Conservation (phyloP, 2,888 invertebrate genomes). For the Copidosoma aretas region DNA sequence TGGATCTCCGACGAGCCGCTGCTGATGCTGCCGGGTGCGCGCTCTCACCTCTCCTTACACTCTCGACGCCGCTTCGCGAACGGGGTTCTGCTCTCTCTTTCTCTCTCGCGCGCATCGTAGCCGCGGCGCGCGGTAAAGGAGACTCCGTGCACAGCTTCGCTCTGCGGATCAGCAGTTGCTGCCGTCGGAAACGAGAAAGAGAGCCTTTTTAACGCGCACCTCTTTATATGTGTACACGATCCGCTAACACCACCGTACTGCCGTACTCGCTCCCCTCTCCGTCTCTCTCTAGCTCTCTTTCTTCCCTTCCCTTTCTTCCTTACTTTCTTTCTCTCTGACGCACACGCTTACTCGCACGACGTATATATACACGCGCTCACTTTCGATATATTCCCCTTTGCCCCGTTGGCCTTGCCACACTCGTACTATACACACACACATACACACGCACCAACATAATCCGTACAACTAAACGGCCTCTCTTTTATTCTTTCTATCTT, state of each 20-base stretch:
- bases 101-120: slow-evolving; percentile 9
- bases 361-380: neutral
- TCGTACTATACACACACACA: neutral
- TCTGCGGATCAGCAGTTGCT: no score
- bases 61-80: neutral
- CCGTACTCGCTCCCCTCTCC: neutral
- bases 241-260: neutral
- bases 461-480: neutral
- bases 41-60: neutral
- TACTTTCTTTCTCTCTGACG: neutral
- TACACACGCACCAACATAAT: no score
- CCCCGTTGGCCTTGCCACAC: neutral
- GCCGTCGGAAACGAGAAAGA: slow-evolving; percentile 31
- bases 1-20: slow-evolving; percentile 19
- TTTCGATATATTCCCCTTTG: neutral
- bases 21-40: slow-evolving; percentile 24
- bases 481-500: slow-evolving; percentile 1
- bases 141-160: neutral
- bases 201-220: slow-evolving; percentile 1
- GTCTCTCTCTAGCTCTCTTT: neutral
- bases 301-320: neutral
- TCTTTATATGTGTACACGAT: no score
- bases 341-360: no score
- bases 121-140: slow-evolving; percentile 1
- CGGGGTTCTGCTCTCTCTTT: neutral